Evolutionary conservation across 2,113 vertebrate genomes (phyloP), one percentile per base, ranked within the genome.

Genomic region (Paramisgurnus dabryanus): DNA sequence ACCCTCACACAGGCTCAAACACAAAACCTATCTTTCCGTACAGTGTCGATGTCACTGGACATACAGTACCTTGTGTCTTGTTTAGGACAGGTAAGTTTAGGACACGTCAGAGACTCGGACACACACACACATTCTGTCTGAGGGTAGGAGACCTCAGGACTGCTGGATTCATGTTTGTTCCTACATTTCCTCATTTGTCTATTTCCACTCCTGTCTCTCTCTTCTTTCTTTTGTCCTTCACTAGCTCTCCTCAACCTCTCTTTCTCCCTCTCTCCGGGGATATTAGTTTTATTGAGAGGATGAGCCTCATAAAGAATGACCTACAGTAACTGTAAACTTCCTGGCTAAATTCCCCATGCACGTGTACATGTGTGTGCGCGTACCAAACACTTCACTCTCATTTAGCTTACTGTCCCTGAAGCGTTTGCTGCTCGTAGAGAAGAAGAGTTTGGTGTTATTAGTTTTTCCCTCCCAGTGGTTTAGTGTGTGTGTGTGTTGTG

Each of bases 81-180:
- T 61, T 49, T 81, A 57, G 22, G 40, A 50, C 68, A 45, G 18
- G 47, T 50, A 58, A 50, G 66, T 84, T 81, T 78, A 65, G 68
- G 67, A 78, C 55, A 68, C 45, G 69, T 81, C 79, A 84, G 47
- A 67, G 50, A 80, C 41, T 18, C 27, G 40, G 43, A 67, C 43
- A 80, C 49, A 68, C 66, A 45, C 49, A 64, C 74, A 69, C 15
- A n/a, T 3, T n/a, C 68, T 27, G 43, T 47, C 43, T 10, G 39
- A 63, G 60, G 61, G 61, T 40, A 64, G 66, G 41, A n/a, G 77
- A 43, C 22, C 77, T 83, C 58, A 79, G 70, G 81, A 82, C 81
- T 67, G 43, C 41, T 65, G 47, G 72, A 80, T 66, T 41, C 43
- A 39, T 78, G 69, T 76, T 63, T 78, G 60, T 78, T 72, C 43